These are phyloP conservation scores for Microtus oregoni DNA, from an alignment of 2,113 vertebrate genomes.

Conservation along the genomic window DNA sequence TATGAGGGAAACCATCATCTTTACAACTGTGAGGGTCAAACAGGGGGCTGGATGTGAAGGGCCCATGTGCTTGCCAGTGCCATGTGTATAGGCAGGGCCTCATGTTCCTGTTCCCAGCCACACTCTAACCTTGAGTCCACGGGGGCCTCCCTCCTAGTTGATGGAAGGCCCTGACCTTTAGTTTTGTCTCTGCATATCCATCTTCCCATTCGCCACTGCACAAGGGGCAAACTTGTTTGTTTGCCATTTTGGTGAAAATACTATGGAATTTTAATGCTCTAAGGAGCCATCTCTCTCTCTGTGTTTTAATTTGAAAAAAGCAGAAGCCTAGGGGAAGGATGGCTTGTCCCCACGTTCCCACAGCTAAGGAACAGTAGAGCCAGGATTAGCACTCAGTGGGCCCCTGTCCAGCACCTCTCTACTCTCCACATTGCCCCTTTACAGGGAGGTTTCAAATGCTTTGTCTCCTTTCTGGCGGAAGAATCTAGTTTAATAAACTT, in stretches of 20 bases:
- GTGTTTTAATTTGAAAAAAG: not conserved
- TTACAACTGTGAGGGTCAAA: not conserved
- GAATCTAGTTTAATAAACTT: slow-evolving; percentile 68
- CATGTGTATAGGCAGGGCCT: rapidly evolving
- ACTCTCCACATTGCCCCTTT: not conserved
- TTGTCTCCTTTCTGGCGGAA: slow-evolving; percentile 55
- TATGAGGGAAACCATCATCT: not conserved
- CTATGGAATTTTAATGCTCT: slow-evolving; percentile 20
- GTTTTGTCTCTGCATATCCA: not conserved
- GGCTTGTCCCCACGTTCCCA: not conserved
- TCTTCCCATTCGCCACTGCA: not conserved
- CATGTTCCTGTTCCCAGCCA: not conserved
- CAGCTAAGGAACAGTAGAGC: not conserved
- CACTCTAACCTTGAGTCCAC: not conserved
- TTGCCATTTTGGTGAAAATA: slow-evolving; percentile 54
- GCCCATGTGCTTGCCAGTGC: not conserved
- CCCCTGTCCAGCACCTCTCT: not conserved
- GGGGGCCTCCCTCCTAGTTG: not conserved
- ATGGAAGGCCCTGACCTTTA: not conserved
- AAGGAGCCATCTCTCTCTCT: not conserved
- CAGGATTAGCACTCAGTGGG: not conserved
- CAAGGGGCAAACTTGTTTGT: not conserved
- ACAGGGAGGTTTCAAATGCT: slow-evolving; percentile 47
- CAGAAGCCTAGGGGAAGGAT: not conserved
- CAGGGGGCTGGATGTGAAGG: not conserved